Percentiles rank a stretch among this genome's conserved stretches.
Evolutionary conservation across 2,888 invertebrate species (phyloP).

Genomic region (Lithophane semibrunnea): DNA sequence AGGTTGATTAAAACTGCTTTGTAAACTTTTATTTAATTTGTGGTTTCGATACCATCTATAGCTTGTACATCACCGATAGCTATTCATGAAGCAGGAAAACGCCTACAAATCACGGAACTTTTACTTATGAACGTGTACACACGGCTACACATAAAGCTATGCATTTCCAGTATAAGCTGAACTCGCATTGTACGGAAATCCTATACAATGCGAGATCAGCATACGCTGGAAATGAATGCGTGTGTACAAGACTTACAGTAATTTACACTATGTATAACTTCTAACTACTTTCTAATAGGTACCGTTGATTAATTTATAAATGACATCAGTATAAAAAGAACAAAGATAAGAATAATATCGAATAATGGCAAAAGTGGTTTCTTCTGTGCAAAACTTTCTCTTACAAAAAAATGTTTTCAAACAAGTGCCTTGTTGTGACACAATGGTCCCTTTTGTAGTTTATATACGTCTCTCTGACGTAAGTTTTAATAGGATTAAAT

Average conservation of each 20-base stretch:
- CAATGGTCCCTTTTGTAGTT: slow-evolving; percentile 22
- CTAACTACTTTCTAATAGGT: slow-evolving; percentile 28
- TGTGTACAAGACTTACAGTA: no score
- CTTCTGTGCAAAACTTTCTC: slow-evolving; percentile 29
- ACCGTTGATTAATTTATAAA: slow-evolving; percentile 4
- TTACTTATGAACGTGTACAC: neutral
- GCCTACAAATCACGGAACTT: neutral
- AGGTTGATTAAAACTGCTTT: slow-evolving; percentile 35
- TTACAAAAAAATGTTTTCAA: slow-evolving; percentile 16
- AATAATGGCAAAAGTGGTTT: slow-evolving; percentile 5
- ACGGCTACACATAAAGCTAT: no score
- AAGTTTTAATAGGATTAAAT: slow-evolving; percentile 51
- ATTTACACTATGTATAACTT: no score
- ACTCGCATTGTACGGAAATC: no score
- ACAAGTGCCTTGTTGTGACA: slow-evolving; percentile 22
- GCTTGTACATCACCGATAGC: neutral
- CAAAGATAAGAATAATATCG: slow-evolving; percentile 4
- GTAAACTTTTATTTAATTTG: slow-evolving; percentile 30
- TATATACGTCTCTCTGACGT: slow-evolving; percentile 25
- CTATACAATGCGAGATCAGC: no score
- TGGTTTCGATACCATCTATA: neutral
- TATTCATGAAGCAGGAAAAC: slow-evolving; percentile 23
- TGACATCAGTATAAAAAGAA: slow-evolving; percentile 1
- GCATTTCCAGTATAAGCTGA: no score
- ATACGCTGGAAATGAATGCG: no score